A percentile compares a stretch with the other conserved stretches of the same genome.
Evolutionary conservation across 2,113 vertebrate genomes (phyloP).

Genomic region (Poeciliopsis retropinna): DNA sequence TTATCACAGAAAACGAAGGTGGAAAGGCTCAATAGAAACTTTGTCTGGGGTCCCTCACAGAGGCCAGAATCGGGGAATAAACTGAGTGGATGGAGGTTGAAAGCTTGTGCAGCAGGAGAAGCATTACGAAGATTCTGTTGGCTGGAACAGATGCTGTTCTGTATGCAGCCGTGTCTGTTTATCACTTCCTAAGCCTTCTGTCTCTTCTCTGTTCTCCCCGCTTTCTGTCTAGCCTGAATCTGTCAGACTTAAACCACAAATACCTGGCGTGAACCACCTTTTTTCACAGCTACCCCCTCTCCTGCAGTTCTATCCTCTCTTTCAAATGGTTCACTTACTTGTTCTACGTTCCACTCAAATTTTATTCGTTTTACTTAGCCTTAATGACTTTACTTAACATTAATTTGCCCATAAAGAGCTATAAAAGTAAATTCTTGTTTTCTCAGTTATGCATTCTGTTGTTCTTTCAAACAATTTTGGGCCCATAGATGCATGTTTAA

Average conservation of each 20-base stretch:
- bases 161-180: slow-evolving; percentile 54
- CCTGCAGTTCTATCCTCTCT: slow-evolving; percentile 15
- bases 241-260: slow-evolving; percentile 67
- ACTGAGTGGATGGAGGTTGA: slow-evolving; percentile 50
- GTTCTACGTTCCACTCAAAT: slow-evolving; percentile 23
- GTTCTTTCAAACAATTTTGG: slow-evolving; percentile 36
- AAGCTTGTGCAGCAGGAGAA: slow-evolving; percentile 53
- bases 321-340: slow-evolving; percentile 54
- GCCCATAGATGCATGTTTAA: slow-evolving; percentile 33
- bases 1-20: slow-evolving; percentile 50
- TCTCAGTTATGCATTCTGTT: slow-evolving; percentile 14
- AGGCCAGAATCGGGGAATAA: slow-evolving; percentile 39
- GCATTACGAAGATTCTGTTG: slow-evolving; percentile 50
- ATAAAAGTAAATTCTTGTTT: slow-evolving; percentile 45
- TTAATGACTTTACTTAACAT: slow-evolving; percentile 65
- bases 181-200: slow-evolving; percentile 39
- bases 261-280: slow-evolving; percentile 51
- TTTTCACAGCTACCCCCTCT: slow-evolving; percentile 46
- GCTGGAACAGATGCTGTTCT: slow-evolving; percentile 45
- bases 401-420: slow-evolving; percentile 55
- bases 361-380: slow-evolving; percentile 52
- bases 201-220: slow-evolving; percentile 61
- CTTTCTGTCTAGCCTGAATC: slow-evolving; percentile 66
- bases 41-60: slow-evolving; percentile 35
- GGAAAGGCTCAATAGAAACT: slow-evolving; percentile 60